phyloP scores from a whole-genome alignment of 2,797 vertebrate genomes.

The Hipposideros larvatus region DNA sequence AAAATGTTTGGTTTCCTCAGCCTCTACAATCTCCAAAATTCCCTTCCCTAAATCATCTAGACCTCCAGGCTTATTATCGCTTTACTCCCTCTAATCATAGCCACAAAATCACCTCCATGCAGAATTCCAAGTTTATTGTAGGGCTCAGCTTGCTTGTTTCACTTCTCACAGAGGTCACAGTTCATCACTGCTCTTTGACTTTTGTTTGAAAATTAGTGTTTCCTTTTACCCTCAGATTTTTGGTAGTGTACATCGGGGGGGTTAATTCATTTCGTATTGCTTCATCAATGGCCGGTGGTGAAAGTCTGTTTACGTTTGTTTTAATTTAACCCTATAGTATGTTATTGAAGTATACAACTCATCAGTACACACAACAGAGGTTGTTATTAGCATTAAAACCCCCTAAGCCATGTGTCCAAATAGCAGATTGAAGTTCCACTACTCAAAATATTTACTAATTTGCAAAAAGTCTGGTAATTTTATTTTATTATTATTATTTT shows the following conservation, averaged over 20 bases:
- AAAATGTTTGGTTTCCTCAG: not conserved
- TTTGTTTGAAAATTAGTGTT: not conserved
- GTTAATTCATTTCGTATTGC: not conserved
- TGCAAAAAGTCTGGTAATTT: not conserved
- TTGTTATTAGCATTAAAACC: not conserved
- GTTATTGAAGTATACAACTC: not conserved
- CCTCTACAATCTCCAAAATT: not conserved
- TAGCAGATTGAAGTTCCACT: not conserved
- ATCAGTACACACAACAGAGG: not conserved
- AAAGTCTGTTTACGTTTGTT: not conserved
- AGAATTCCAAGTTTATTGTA: not conserved
- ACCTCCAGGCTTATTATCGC: not conserved
- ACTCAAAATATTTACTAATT: not conserved
- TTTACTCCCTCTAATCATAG: not conserved
- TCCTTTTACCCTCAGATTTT: accelerated
- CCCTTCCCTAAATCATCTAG: not conserved
- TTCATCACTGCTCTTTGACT: not conserved
- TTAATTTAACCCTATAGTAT: not conserved
- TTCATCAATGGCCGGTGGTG: not conserved
- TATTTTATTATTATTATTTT: not conserved
- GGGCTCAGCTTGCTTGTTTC: not conserved
- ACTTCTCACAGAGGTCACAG: not conserved
- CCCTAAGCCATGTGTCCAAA: not conserved
- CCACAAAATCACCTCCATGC: not conserved
- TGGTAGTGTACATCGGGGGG: not conserved